Base-by-base conservation (phyloP, 1,140 invertebrate genomes). In the Araneus ventricosus region DNA sequence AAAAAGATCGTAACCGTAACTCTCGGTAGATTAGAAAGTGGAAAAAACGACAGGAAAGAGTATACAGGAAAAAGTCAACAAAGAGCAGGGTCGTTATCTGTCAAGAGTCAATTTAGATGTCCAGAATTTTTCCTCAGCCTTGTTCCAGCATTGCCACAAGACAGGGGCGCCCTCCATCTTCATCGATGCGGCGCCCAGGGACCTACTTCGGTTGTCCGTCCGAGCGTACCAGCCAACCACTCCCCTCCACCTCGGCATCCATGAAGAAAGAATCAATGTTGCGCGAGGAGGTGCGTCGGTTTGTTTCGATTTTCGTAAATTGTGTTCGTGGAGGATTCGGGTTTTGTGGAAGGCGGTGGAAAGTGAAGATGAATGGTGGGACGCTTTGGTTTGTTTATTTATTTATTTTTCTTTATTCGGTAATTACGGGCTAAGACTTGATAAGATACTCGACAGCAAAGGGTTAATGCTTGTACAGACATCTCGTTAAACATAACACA, bases 41-140 rank as follows among this genome's bases (percentile, higher is more conserved):
- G 27, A 59, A n/a, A 67, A 27, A 67, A 63, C 22, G n/a, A 63
- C 57, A 59, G 27, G 59, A 84, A 57, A 61, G 17, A 7, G 59
- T 17, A 30, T 34, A 37, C 14, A 63, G 17, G 39, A 45, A 34
- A 79, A 37, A 89, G 41, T 30, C 27, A 30, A 57, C 59, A 45
- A 39, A 89, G 67, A 75, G 34, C 17, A 8, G 30, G 39, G 87
- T 89, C 87, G 87, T 89, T 89, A 89, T 89, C 63, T 89, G 67
- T 75, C 88, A 89, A 89, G 88, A 89, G 88, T 89, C 88, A 89
- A 89, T 89, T 89, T 89, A 89, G 88, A 70, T 39, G 70, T 89
- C 30, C 39, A 24, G 24, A 30, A 89, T 39, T 89, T 89, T 63
- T 89, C 39, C 20, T 22, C 39, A 70, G 80, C 24, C 85, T 87